phyloP scores from a whole-genome alignment of 2,797 vertebrate genomes.

The Sus cebifrons region DNA sequence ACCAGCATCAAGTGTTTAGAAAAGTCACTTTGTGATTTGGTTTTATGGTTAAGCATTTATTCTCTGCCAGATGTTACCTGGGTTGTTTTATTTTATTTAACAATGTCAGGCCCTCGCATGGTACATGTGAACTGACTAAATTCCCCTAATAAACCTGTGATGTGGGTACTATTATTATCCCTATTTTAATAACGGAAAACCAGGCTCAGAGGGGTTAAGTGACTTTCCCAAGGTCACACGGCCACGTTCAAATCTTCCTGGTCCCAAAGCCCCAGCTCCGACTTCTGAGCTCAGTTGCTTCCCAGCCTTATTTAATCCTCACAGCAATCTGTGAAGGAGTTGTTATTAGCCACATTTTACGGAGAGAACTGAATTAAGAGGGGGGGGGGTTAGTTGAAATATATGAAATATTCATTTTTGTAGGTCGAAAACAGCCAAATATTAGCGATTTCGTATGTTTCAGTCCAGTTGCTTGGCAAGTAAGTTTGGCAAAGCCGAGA shows the following conservation, averaged over 20 bases:
- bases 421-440: slow-evolving; percentile 2
- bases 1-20: background rate
- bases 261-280: background rate
- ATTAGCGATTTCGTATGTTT: background rate
- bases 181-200: slow-evolving; percentile 4
- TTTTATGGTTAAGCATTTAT: background rate
- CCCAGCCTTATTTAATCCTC: background rate
- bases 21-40: background rate
- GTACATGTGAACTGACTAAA: background rate
- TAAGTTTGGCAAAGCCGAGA: slow-evolving; percentile 23
- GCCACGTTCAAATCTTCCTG: background rate
- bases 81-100: slow-evolving; percentile 23
- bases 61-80: background rate
- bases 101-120: background rate
- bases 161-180: background rate
- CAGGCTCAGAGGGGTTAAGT: background rate
- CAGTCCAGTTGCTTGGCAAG: background rate
- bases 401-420: background rate
- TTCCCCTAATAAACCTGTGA: background rate
- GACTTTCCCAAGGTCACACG: background rate
- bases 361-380: background rate
- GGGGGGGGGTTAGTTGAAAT: background rate
- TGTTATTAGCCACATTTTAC: background rate
- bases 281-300: background rate
- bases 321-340: background rate